Conservation (phyloP, 1,140 invertebrate genomes). For the Yoshiicerus persimilis region DNA sequence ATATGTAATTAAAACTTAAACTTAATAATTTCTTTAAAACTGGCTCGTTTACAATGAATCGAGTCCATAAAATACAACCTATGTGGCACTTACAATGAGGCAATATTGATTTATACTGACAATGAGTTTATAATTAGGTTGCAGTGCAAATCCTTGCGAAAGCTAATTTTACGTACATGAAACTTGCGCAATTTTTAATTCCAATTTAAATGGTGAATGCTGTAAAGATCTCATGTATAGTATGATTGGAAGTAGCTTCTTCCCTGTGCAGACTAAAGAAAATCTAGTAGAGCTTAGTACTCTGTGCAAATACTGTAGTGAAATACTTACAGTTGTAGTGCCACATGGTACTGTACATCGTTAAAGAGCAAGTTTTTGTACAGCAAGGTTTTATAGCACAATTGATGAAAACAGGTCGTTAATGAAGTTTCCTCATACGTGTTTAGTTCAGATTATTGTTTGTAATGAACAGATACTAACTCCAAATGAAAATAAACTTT, state of each 20-base stretch:
- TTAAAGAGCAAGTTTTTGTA: neutral
- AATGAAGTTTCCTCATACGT: constrained; percentile 10
- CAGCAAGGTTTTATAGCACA: neutral
- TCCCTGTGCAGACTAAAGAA: neutral
- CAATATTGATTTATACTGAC: neutral
- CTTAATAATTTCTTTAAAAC: too few species aligned
- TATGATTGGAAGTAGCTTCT: neutral
- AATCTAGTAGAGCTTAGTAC: neutral
- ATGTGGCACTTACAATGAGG: neutral
- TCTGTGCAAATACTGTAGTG: neutral
- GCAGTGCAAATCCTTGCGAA: neutral
- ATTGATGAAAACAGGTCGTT: constrained; percentile 3
- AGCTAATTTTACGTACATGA: neutral
- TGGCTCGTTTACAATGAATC: too few species aligned
- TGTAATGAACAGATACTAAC: neutral
- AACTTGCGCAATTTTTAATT: neutral
- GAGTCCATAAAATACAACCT: neutral
- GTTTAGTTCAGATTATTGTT: neutral
- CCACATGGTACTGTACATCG: neutral
- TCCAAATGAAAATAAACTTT: neutral
- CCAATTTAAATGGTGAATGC: neutral
- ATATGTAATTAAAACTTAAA: too few species aligned
- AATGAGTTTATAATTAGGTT: neutral
- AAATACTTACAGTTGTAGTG: neutral
- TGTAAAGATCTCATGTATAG: neutral